These are phyloP conservation scores for Xiphophorus birchmanni DNA, from an alignment of 2,797 vertebrate genomes.

Conservation along the genomic window DNA sequence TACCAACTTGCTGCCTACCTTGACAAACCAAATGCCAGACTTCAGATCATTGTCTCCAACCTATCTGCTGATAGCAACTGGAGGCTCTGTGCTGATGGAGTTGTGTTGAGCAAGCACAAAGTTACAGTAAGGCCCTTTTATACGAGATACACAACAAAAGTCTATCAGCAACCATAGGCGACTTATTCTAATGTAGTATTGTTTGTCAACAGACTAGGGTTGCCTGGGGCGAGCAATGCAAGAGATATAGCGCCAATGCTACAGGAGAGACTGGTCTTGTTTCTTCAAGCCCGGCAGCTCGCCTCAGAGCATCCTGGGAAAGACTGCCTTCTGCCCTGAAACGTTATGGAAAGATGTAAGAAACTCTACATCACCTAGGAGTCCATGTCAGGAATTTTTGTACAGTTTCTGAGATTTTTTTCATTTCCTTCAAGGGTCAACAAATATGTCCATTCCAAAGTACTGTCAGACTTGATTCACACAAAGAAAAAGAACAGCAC, in stretches of 20 bases:
- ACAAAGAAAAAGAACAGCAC: conserved; percentile 56
- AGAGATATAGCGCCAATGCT: conserved; percentile 71
- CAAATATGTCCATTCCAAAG: conserved; percentile 56
- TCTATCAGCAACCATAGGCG: not conserved
- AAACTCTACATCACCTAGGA: not conserved
- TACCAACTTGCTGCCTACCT: conserved; percentile 79
- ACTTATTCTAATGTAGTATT: not conserved
- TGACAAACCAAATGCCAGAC: conserved; percentile 62
- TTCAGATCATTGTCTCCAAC: conserved; percentile 82
- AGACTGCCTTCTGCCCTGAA: conserved; percentile 70
- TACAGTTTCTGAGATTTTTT: not conserved
- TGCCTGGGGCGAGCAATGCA: conserved; percentile 83
- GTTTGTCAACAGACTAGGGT: conserved; percentile 73
- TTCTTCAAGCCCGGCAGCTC: conserved; percentile 76
- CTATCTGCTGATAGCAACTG: conserved; percentile 80
- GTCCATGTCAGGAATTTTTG: not conserved
- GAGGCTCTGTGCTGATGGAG: conserved; percentile 84
- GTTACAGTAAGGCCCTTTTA: conserved; percentile 75
- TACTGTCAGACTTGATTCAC: conserved; percentile 62
- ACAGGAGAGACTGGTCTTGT: conserved; percentile 83
- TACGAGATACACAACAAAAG: not conserved
- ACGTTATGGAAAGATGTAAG: conserved; percentile 73
- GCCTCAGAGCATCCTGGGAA: conserved; percentile 79
- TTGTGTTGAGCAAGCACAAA: conserved; percentile 83
- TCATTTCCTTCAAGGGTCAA: conserved; percentile 68